Evolutionary conservation across 1,140 invertebrate species (phyloP), one percentile per base, ranked within the genome.

Genomic region (Phocides pigmalion): DNA sequence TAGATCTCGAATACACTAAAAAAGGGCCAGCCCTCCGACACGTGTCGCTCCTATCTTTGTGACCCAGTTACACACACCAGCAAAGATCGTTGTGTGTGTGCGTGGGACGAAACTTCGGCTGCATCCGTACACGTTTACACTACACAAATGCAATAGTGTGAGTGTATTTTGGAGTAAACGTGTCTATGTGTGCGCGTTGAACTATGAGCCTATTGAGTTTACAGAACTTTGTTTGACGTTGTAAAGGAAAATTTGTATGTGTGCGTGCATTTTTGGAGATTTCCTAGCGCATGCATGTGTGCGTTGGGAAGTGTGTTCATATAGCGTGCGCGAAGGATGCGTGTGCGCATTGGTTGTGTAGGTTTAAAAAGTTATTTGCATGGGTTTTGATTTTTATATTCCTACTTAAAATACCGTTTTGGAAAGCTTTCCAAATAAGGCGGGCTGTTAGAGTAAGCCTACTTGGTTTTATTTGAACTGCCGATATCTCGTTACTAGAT

Each of bases 11-110:
- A 68, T 63, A 81, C 84, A 79, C 51, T 58, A 82, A 82, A 68
- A 90, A 84, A 86, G 77, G 70, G 37, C 78, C 74, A 66, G 85
- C 83, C 84, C 82, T 86, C 78, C 64, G 78, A 88, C 87, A 90
- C 87, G 87, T 90, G 87, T 88, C 79, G 72, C 82, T 72, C 78
- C 81, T 90, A 90, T 90, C 87, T 88, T 74, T 87, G 77, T 90
- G 87, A 86, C 87, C 87, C 71, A 90, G 76, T 88, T 89, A 87
- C 84, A 46, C 82, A 79, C 87, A 90, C 79, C 54, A 42, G 46
- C 44, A 53, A 14, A 62, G 17, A 5, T 5, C 17, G 15, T 14
- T 64, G 54, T 74, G 54, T 72, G 70, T 58, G 76, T 61, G 68
- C 67, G 69, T 70, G 68, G 68, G 70, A 37, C 17, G 67, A 16